Percentiles rank a stretch among this genome's conserved stretches.
phyloP scores from a whole-genome alignment of 2,888 invertebrate species.

The Melolontha melolontha region DNA sequence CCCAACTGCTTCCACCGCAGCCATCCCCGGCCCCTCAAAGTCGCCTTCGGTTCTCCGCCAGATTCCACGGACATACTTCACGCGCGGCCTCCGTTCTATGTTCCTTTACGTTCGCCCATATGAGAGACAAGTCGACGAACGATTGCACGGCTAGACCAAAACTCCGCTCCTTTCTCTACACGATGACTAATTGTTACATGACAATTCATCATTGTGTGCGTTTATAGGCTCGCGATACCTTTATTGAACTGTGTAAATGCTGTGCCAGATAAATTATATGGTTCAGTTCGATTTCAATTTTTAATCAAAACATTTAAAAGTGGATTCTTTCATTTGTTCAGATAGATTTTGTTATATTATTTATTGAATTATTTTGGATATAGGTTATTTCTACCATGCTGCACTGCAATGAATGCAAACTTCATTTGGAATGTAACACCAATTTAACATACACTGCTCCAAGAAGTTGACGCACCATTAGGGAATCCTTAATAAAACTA shows the following conservation, averaged over 20 bases:
- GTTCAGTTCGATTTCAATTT: neutral
- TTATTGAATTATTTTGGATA: too few relatives aligned
- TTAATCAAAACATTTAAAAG: neutral
- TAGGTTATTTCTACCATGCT: too few relatives aligned
- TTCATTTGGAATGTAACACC: too few relatives aligned
- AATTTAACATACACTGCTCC: too few relatives aligned
- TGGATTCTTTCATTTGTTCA: neutral
- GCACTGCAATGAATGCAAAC: too few relatives aligned
- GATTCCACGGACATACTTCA: conserved; percentile 56
- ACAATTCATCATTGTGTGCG: conserved; percentile 36
- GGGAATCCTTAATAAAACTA: too few relatives aligned
- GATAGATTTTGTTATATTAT: too few relatives aligned
- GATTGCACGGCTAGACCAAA: conserved; percentile 30
- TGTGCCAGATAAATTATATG: too few relatives aligned
- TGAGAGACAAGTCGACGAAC: neutral
- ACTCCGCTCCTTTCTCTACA: conserved; percentile 16
- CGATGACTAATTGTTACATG: conserved; percentile 45
- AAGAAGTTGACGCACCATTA: too few relatives aligned
- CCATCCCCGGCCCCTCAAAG: conserved; percentile 53
- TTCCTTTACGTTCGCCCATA: conserved; percentile 15
- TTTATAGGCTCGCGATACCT: conserved; percentile 6
- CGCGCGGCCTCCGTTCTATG: conserved; percentile 49
- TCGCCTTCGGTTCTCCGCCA: conserved; percentile 47
- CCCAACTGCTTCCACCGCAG: conserved; percentile 55
- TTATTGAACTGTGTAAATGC: neutral